These are phyloP conservation scores for Dastarcus helophoroides DNA, from an alignment of 2,888 invertebrate species.

Conservation along the genomic window DNA sequence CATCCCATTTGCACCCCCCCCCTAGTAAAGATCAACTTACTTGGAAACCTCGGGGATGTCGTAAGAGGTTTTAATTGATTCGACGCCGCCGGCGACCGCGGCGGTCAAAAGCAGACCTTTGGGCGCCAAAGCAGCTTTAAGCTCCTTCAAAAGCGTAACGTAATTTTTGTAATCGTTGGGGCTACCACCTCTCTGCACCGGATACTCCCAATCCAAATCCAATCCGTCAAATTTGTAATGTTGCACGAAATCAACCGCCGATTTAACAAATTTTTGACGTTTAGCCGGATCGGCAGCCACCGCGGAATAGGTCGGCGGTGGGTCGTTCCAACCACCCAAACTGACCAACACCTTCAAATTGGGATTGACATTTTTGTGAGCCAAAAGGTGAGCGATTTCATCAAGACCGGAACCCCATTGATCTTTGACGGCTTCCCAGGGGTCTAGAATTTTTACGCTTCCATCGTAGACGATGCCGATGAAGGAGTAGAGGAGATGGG, in stretches of 20 bases:
- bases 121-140: constrained; percentile 15
- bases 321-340: constrained; percentile 58
- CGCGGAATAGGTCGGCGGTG: constrained; percentile 24
- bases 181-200: constrained; percentile 44
- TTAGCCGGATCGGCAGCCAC: constrained; percentile 36
- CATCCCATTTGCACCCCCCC: no score
- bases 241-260: constrained; percentile 40
- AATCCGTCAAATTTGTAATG: constrained; percentile 56
- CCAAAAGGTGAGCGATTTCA: background rate
- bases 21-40: no score
- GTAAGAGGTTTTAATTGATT: constrained; percentile 17
- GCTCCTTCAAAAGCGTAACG: constrained; percentile 19
- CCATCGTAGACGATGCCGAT: constrained; percentile 19
- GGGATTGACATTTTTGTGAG: constrained; percentile 31
- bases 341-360: constrained; percentile 46
- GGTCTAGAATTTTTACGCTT: constrained; percentile 11
- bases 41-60: no score
- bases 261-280: constrained; percentile 44
- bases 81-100: constrained; percentile 19
- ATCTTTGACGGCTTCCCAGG: constrained; percentile 26
- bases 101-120: constrained; percentile 19
- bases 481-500: constrained; percentile 23
- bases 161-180: constrained; percentile 21
- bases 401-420: constrained; percentile 11
- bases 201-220: constrained; percentile 66